These are phyloP conservation scores for Macrotis lagotis DNA, from an alignment of 2,113 vertebrate genomes.

Conservation along the genomic window DNA sequence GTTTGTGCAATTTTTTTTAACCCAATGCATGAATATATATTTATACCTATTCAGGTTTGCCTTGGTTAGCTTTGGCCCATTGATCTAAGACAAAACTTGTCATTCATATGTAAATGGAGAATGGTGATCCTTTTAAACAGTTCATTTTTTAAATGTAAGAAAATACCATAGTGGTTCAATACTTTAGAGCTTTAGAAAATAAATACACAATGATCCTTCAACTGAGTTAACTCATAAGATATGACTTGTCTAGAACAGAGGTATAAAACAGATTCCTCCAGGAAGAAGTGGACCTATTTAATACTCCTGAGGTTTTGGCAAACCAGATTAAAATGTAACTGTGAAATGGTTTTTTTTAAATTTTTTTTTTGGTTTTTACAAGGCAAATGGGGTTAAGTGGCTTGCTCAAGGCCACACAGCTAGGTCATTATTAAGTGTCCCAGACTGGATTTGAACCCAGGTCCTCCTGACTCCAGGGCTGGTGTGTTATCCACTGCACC, in stretches of 20 bases:
- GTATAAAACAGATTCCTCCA: background rate
- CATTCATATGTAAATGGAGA: slow-evolving; percentile 8
- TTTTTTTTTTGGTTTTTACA: too few relatives aligned
- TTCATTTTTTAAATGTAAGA: background rate
- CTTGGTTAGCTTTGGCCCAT: background rate
- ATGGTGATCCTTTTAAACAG: slow-evolving; percentile 13
- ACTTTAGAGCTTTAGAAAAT: slow-evolving; percentile 9
- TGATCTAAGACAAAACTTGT: slow-evolving; percentile 13
- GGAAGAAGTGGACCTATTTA: background rate
- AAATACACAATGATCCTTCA: background rate
- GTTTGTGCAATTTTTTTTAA: background rate
- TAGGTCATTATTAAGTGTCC: too few relatives aligned
- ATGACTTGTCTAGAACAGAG: background rate
- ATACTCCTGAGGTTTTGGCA: background rate
- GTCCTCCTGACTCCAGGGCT: too few relatives aligned
- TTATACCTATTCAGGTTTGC: slow-evolving; percentile 7
- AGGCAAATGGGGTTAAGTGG: too few relatives aligned
- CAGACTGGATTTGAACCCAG: too few relatives aligned
- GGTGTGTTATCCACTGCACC: too few relatives aligned
- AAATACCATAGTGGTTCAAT: background rate
- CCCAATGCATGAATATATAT: background rate
- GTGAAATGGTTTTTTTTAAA: too few relatives aligned
- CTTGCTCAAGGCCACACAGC: too few relatives aligned
- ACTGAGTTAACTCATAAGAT: background rate
- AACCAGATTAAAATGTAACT: background rate